These are phyloP conservation scores for Lapara coniferarum DNA, from an alignment of 2,888 invertebrate genomes.

Conservation along the genomic window DNA sequence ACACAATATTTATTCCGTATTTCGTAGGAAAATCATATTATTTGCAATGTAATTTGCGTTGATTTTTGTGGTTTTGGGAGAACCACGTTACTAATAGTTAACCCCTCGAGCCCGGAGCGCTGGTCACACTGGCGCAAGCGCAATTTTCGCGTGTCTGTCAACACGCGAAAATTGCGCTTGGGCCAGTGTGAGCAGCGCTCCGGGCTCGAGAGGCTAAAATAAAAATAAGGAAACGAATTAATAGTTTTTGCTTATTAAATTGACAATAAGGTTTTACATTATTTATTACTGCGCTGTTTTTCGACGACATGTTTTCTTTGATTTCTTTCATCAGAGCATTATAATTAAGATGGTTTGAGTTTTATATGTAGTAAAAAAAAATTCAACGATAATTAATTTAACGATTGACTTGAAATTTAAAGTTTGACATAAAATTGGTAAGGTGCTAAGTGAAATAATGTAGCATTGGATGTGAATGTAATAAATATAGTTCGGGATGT, in stretches of 20 bases:
- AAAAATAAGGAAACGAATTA: not conserved
- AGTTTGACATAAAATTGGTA: conserved; percentile 13
- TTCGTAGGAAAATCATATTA: not conserved
- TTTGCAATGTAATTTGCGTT: not conserved
- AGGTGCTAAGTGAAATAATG: conserved; percentile 2
- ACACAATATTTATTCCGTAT: not conserved
- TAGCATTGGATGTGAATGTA: conserved; percentile 1
- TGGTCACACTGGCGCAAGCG: too few relatives aligned
- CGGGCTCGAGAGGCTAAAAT: too few relatives aligned
- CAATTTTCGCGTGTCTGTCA: too few relatives aligned
- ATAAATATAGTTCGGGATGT: not conserved
- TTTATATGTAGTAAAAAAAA: not conserved
- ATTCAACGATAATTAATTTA: not conserved
- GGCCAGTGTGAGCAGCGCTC: too few relatives aligned
- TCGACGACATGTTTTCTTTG: not conserved
- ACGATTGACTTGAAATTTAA: not conserved
- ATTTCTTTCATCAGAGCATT: not conserved
- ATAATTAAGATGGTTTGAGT: not conserved
- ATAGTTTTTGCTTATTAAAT: not conserved
- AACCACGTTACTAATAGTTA: not conserved
- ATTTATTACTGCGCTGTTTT: not conserved
- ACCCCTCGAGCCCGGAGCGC: too few relatives aligned
- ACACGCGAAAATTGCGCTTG: too few relatives aligned
- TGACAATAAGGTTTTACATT: conserved; percentile 17
- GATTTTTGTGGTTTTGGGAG: not conserved